These are phyloP conservation scores for Anas flavirostris DNA, from an alignment of 2,797 vertebrate genomes.

Conservation along the genomic window DNA sequence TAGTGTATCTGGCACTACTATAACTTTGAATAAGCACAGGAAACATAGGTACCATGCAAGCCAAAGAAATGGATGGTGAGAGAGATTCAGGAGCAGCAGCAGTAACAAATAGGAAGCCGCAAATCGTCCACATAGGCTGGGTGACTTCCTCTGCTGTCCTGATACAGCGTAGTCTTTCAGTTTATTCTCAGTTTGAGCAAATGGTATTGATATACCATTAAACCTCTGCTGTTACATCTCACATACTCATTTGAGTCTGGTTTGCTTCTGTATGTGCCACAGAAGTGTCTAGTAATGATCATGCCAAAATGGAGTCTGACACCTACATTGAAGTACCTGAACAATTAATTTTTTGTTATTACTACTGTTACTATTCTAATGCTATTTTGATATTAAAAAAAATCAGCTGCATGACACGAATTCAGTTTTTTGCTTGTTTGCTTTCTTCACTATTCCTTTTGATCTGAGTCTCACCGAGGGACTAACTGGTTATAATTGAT, in stretches of 20 bases:
- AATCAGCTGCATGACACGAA: neutral
- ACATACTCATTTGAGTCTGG: neutral
- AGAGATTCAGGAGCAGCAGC: neutral
- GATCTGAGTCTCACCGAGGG: neutral
- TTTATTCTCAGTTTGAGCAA: neutral
- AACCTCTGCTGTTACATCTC: neutral
- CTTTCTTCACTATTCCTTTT: neutral
- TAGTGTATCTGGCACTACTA: too few species aligned
- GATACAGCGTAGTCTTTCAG: neutral
- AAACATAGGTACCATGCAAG: neutral
- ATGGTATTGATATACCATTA: neutral
- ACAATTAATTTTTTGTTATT: neutral
- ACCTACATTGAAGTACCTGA: neutral
- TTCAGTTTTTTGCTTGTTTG: neutral
- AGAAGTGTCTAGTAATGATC: neutral
- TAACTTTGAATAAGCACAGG: neutral
- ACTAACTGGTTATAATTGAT: neutral
- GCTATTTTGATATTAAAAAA: neutral
- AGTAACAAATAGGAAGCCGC: neutral
- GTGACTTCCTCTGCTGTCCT: neutral
- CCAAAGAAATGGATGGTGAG: neutral
- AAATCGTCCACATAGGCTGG: neutral
- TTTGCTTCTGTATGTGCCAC: neutral
- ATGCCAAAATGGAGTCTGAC: neutral
- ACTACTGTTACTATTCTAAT: neutral